Conservation (phyloP, 2,113 vertebrate species). For the Thalassarche chlororhynchos region DNA sequence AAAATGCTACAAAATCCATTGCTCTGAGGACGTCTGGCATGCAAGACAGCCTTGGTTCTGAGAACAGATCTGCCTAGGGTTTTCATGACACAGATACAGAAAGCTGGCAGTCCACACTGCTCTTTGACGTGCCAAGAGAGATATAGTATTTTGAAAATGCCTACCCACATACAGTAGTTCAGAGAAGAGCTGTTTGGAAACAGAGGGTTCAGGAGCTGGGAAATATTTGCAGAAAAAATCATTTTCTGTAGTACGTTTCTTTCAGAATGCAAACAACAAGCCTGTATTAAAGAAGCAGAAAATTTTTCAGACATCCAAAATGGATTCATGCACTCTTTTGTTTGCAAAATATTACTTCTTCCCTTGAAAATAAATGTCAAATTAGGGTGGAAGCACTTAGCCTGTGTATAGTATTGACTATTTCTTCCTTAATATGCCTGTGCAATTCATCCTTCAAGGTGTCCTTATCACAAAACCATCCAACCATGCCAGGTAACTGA, state of each 20-base stretch:
- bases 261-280: not conserved
- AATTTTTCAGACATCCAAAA: not conserved
- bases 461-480: not conserved
- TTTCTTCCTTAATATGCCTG: not conserved
- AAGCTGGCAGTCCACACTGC: not conserved
- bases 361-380: not conserved
- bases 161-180: not conserved
- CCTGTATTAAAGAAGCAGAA: not conserved
- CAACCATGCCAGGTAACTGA: accelerated
- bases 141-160: not conserved
- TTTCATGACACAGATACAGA: not conserved
- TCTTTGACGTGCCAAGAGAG: not conserved
- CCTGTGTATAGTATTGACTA: not conserved
- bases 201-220: not conserved
- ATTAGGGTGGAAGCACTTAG: not conserved
- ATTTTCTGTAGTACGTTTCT: not conserved
- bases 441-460: not conserved
- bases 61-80: not conserved
- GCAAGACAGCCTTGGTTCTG: not conserved
- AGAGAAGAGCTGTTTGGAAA: not conserved
- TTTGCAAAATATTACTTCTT: not conserved
- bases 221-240: not conserved
- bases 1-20: not conserved
- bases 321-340: not conserved
- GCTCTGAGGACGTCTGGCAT: not conserved